These are phyloP conservation scores for Tychaedon coryphoeus DNA, from an alignment of 2,113 vertebrate species.

Conservation along the genomic window DNA sequence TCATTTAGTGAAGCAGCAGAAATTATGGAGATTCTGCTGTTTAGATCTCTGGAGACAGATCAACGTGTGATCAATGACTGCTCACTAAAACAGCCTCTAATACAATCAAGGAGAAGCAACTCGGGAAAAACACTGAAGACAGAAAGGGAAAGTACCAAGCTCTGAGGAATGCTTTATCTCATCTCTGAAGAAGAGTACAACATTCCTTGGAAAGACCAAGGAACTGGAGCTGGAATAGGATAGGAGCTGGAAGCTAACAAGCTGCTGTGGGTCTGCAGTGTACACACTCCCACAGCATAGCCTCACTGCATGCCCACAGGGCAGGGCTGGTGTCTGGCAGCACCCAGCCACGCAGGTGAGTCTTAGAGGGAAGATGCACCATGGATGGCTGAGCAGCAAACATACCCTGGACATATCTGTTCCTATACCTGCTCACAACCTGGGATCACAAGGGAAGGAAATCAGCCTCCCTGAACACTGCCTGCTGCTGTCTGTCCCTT, in stretches of 20 bases:
- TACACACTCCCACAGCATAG: background rate
- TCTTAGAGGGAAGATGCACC: background rate
- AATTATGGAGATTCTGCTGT: background rate
- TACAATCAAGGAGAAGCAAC: background rate
- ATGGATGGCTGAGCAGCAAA: background rate
- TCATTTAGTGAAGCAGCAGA: background rate
- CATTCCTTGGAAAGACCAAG: background rate
- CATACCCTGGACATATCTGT: background rate
- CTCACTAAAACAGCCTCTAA: constrained; percentile 23
- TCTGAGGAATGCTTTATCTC: background rate
- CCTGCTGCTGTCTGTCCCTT: background rate
- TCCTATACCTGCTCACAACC: background rate
- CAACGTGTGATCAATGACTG: background rate
- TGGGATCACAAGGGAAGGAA: background rate
- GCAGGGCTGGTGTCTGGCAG: background rate
- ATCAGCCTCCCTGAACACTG: background rate
- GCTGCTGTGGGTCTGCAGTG: background rate
- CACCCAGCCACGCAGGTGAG: background rate
- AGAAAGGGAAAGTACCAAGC: background rate
- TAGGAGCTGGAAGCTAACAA: background rate
- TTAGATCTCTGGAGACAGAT: background rate
- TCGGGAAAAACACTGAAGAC: background rate
- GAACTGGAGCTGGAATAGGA: background rate
- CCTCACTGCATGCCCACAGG: fast-evolving
- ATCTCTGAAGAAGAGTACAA: background rate